phyloP scores from a whole-genome alignment of 2,113 vertebrate genomes.

The Anhinga anhinga region DNA sequence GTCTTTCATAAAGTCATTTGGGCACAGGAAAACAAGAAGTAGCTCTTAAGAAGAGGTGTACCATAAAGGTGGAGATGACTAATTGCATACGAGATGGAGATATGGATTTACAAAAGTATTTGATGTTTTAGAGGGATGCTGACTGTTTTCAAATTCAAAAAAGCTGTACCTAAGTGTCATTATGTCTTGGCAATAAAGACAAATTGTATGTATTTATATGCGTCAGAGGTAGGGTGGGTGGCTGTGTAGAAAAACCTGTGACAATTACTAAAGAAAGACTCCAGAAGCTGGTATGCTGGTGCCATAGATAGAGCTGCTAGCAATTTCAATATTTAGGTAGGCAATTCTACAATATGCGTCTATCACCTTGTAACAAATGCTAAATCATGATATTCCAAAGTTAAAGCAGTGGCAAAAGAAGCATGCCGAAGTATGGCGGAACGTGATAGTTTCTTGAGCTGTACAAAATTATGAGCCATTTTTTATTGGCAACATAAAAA shows the following conservation, averaged over 20 bases:
- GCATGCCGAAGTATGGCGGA: neutral
- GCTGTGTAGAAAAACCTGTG: conserved; percentile 2
- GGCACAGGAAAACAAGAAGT: neutral
- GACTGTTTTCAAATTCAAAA: neutral
- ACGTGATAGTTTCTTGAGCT: neutral
- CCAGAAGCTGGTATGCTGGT: neutral
- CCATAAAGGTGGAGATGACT: neutral
- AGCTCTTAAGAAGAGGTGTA: neutral
- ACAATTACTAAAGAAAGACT: neutral
- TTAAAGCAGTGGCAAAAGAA: neutral
- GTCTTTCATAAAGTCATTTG: neutral
- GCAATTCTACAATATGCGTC: neutral
- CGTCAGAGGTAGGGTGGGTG: neutral
- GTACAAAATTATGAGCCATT: neutral
- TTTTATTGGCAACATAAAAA: neutral
- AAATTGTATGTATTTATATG: conserved; percentile 27
- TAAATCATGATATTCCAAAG: neutral
- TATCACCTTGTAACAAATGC: neutral
- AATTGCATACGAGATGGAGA: neutral
- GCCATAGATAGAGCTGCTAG: neutral
- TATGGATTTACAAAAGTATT: neutral
- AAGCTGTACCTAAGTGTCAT: neutral
- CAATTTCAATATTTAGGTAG: neutral
- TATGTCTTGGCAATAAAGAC: neutral
- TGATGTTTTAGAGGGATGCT: neutral